Conservation (phyloP, 2,888 invertebrate species). For the Phlogophora meticulosa region DNA sequence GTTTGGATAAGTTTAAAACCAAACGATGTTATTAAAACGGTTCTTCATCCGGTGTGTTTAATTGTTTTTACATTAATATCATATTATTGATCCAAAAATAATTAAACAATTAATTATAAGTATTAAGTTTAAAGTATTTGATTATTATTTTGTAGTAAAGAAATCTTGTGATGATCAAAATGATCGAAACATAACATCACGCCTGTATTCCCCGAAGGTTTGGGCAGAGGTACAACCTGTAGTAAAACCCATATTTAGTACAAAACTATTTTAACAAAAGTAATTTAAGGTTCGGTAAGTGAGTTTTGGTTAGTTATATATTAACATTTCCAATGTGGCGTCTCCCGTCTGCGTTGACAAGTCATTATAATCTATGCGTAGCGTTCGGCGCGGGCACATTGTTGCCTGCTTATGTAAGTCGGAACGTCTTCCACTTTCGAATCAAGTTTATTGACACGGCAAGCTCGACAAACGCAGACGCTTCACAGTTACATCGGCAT, state of each 20-base stretch:
- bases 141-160: too few relatives aligned
- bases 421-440: constrained; percentile 91
- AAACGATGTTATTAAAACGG: constrained; percentile 26
- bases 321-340: constrained; percentile 6
- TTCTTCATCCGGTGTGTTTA: constrained; percentile 15
- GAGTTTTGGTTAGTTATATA: too few relatives aligned
- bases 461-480: constrained; percentile 88
- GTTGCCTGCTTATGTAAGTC: constrained; percentile 90
- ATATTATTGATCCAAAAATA: too few relatives aligned
- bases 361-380: constrained; percentile 70
- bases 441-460: constrained; percentile 91
- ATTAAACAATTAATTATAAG: too few relatives aligned
- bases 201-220: too few relatives aligned
- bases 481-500: constrained; percentile 89
- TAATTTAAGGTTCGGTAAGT: too few relatives aligned
- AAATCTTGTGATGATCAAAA: too few relatives aligned
- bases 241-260: too few relatives aligned
- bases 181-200: too few relatives aligned
- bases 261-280: too few relatives aligned
- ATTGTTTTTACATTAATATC: constrained; percentile 11
- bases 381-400: constrained; percentile 82
- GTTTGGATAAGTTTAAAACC: constrained; percentile 15
- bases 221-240: too few relatives aligned
- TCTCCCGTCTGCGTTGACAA: constrained; percentile 61
- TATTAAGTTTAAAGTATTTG: too few relatives aligned